Conservation (phyloP, 2,888 invertebrate species). For the Cotesia congregata region DNA sequence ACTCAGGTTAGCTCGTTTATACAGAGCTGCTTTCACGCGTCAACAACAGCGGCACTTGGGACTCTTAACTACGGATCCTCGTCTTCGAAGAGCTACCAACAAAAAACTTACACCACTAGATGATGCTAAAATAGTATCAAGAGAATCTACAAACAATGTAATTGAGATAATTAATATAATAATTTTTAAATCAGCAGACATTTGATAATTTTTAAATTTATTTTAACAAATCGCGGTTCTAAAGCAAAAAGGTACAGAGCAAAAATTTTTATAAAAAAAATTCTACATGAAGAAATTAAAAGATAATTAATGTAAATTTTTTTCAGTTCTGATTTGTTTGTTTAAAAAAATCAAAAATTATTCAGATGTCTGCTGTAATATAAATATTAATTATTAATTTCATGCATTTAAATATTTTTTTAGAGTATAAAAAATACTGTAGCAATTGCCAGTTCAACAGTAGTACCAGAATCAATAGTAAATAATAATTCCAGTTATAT, state of each 20-base stretch:
- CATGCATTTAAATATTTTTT: conserved; percentile 12
- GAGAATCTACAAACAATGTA: conserved; percentile 31
- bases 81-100: conserved; percentile 54
- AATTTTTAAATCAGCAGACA: no score
- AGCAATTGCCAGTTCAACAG: neutral
- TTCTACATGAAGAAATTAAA: no score
- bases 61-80: conserved; percentile 73
- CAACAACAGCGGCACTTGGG: conserved; percentile 88
- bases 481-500: conserved; percentile 12
- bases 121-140: conserved; percentile 31
- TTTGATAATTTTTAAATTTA: neutral
- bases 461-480: neutral
- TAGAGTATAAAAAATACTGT: conserved; percentile 16
- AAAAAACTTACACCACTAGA: conserved; percentile 41
- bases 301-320: neutral
- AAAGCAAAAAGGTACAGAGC: no score
- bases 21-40: conserved; percentile 85
- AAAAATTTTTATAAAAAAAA: no score
- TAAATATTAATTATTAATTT: neutral
- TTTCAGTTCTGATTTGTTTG: neutral
- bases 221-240: neutral
- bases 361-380: no score
- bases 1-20: conserved; percentile 81
- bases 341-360: neutral
- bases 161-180: neutral